phyloP scores from a whole-genome alignment of 2,888 invertebrate species.

The Frankliniella intonsa region DNA sequence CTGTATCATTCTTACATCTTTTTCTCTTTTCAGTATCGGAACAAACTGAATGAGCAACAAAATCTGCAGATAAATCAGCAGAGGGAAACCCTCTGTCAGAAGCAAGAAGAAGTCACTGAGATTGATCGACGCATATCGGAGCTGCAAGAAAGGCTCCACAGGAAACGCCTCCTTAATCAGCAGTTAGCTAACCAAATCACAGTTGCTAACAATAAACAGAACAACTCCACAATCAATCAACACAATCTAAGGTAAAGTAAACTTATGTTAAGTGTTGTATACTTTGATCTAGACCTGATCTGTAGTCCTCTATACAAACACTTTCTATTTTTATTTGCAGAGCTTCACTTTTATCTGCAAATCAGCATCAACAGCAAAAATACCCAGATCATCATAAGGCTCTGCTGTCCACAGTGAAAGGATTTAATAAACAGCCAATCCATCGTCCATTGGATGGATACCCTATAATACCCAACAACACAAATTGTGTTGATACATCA shows the following conservation, averaged over 20 bases:
- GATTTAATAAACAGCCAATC: constrained; percentile 42
- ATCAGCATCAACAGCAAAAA: constrained; percentile 41
- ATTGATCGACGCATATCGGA: constrained; percentile 93
- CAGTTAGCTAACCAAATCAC: constrained; percentile 62
- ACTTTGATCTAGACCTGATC: not conserved
- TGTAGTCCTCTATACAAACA: no score
- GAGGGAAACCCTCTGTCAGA: constrained; percentile 77
- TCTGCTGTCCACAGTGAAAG: constrained; percentile 5
- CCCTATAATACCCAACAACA: constrained; percentile 41
- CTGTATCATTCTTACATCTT: constrained; percentile 10
- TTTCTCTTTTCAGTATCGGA: constrained; percentile 72
- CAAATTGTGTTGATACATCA: not conserved
- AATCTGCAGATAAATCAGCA: constrained; percentile 85
- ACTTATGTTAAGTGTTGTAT: not conserved
- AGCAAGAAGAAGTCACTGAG: constrained; percentile 86
- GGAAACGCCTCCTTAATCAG: constrained; percentile 80
- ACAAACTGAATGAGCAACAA: constrained; percentile 93
- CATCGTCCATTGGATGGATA: constrained; percentile 40
- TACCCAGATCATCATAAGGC: constrained; percentile 42
- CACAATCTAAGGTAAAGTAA: constrained; percentile 35
- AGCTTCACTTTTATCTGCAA: constrained; percentile 1
- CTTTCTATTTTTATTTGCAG: not conserved
- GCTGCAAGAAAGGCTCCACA: constrained; percentile 82
- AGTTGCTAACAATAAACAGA: constrained; percentile 42
- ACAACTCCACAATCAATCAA: constrained; percentile 34